Base-by-base conservation (phyloP, 2,797 vertebrate genomes). In the Enteromius radiatus region DNA sequence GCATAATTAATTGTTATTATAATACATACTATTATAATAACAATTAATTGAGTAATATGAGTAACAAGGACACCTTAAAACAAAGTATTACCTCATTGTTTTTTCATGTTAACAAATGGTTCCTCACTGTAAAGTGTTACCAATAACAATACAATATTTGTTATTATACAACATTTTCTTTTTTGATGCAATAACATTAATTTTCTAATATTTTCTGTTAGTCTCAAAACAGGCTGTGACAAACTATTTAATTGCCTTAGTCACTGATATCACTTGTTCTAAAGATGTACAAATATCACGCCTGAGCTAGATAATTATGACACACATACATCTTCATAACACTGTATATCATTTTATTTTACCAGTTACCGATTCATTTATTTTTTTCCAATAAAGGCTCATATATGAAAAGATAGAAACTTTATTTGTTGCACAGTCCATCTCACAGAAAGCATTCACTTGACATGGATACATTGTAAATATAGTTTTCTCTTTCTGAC, bases 361-460 rank as follows among this genome's bases (percentile, higher is more conserved):
- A 11, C 41, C 10, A 10, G 41, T 41, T 41, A 41, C 41, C 2
- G 9, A 41, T 41, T 41, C 9, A 10, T 41, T 41, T 2, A 41
- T 41, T 45, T 12, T 45, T 45, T 45, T 45, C 3, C 23, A 70
- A 31, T 41, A 21, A 68, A 54, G 12, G 8, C 45, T 3, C 12
- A 36, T 78, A 26, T 63, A 61, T 71, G 4, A 80, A 71, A 45
- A 71, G 26, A 71, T 59, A 61, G 12, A 10, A 26, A 61, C 56
- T 63, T 80, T 61, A 71, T 80, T 71, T 61, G 67, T 31, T 45
- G 19, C 78, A 31, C 3, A n/a, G 23, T 45, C 9, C 9, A 26
- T 23, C 26, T 70, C 7, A 70, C 36, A 70, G 19, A 70, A 80
- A 43, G 45, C 52, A 71, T 80, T 33, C n/a, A 47, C 78, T 54